phyloP scores from a whole-genome alignment of 2,113 vertebrate genomes.

The Blennius ocellaris region DNA sequence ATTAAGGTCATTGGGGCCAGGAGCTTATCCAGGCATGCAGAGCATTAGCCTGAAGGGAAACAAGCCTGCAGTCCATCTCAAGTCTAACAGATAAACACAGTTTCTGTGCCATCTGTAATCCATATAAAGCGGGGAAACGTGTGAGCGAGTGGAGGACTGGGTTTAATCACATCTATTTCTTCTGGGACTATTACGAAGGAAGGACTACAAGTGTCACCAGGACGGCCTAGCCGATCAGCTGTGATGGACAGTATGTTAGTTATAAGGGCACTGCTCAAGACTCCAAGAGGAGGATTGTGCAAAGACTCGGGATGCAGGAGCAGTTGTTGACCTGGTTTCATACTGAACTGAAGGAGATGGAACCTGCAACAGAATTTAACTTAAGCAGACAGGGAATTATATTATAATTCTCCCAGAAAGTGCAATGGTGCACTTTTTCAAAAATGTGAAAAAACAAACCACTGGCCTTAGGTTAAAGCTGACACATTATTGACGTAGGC shows the following conservation, averaged over 20 bases:
- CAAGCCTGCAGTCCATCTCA: slow-evolving; percentile 29
- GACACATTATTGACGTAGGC: too few species aligned
- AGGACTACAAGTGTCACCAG: background rate
- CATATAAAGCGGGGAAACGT: slow-evolving; percentile 5
- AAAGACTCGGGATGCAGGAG: too few species aligned
- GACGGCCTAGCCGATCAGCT: background rate
- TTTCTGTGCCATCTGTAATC: slow-evolving; percentile 8
- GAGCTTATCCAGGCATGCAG: slow-evolving; percentile 31
- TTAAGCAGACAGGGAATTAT: too few species aligned
- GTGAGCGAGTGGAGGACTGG: slow-evolving; percentile 2
- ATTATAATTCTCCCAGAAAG: too few species aligned
- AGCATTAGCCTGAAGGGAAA: slow-evolving; percentile 29
- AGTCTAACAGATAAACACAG: slow-evolving; percentile 20
- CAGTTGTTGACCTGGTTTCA: background rate
- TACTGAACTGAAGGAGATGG: too few species aligned
- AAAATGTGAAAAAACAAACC: too few species aligned
- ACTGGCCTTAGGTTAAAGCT: too few species aligned
- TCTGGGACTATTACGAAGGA: background rate
- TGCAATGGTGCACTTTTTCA: too few species aligned
- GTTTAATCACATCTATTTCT: background rate
- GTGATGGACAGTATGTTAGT: background rate
- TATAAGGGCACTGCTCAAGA: background rate
- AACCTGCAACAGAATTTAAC: too few species aligned
- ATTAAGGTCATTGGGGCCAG: slow-evolving; percentile 33
- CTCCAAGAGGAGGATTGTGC: background rate